Evolutionary conservation across 2,113 vertebrate species (phyloP).

Genomic region (Melanerpes aurifrons): DNA sequence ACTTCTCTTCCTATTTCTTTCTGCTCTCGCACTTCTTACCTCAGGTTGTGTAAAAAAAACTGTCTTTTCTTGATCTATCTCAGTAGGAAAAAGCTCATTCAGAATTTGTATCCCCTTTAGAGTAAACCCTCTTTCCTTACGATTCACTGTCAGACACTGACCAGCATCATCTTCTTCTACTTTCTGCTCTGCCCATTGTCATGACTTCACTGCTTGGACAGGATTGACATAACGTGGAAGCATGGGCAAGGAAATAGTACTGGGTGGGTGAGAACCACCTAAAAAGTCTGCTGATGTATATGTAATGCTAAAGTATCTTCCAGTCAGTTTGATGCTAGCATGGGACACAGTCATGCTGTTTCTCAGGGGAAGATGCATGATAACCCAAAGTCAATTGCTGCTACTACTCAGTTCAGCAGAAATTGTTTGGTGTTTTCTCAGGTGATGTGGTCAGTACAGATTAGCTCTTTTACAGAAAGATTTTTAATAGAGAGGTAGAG

Average conservation of each 20-base stretch:
- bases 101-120: background rate
- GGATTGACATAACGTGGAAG: background rate
- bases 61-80: background rate
- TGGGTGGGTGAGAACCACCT: background rate
- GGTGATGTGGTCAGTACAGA: background rate
- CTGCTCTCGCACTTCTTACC: background rate
- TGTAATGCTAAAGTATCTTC: background rate
- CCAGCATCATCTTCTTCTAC: background rate
- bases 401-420: background rate
- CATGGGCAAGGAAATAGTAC: background rate
- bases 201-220: background rate
- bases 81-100: background rate
- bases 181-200: background rate
- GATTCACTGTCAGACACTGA: background rate
- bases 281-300: background rate
- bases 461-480: background rate
- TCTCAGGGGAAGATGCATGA: background rate
- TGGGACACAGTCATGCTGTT: background rate
- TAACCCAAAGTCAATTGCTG: background rate
- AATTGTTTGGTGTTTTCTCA: background rate
- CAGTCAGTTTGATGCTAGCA: background rate
- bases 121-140: background rate
- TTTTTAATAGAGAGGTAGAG: background rate
- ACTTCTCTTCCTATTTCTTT: background rate
- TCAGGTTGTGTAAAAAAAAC: background rate